These are phyloP conservation scores for Neostethus bicornis DNA, from an alignment of 2,797 vertebrate genomes.

Conservation along the genomic window DNA sequence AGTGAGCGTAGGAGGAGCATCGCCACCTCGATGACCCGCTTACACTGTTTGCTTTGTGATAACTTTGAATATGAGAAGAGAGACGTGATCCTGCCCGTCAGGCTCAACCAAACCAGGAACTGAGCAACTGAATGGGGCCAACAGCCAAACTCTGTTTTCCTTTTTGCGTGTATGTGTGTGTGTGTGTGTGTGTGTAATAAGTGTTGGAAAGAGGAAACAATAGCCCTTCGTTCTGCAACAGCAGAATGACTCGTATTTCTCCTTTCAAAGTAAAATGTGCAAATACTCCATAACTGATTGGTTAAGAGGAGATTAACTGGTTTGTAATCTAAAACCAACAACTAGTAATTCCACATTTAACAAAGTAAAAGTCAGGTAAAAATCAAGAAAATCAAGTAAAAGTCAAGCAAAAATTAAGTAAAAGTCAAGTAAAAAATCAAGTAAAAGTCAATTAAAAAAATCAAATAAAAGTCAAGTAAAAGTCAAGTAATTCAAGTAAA, in stretches of 20 bases:
- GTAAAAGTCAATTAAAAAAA: too few relatives aligned
- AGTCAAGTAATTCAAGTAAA: too few relatives aligned
- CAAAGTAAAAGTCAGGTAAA: background rate
- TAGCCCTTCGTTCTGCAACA: constrained; percentile 55
- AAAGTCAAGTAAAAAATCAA: too few relatives aligned
- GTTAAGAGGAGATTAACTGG: constrained; percentile 6
- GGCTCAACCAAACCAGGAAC: constrained; percentile 71
- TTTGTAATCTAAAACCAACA: constrained; percentile 7
- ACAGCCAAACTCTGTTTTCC: constrained; percentile 63
- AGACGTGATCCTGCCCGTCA: constrained; percentile 61
- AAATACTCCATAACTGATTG: constrained; percentile 27
- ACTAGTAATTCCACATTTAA: background rate
- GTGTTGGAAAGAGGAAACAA: constrained; percentile 78
- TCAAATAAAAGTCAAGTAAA: too few relatives aligned
- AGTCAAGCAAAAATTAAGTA: too few relatives aligned
- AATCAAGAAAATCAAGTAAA: too few relatives aligned
- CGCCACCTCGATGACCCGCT: constrained; percentile 61
- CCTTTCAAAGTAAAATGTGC: constrained; percentile 24
- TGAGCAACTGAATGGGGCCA: constrained; percentile 63
- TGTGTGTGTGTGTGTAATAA: constrained; percentile 16
- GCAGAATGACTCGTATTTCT: constrained; percentile 52
- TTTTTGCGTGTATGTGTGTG: constrained; percentile 5
- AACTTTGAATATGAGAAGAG: constrained; percentile 67
- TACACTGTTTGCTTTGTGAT: constrained; percentile 67
- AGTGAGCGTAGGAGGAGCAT: constrained; percentile 44